Percentiles rank a stretch among this genome's conserved stretches.
Evolutionary conservation across 2,113 vertebrate genomes (phyloP).

Genomic region (Mesoclemmys tuberculata): DNA sequence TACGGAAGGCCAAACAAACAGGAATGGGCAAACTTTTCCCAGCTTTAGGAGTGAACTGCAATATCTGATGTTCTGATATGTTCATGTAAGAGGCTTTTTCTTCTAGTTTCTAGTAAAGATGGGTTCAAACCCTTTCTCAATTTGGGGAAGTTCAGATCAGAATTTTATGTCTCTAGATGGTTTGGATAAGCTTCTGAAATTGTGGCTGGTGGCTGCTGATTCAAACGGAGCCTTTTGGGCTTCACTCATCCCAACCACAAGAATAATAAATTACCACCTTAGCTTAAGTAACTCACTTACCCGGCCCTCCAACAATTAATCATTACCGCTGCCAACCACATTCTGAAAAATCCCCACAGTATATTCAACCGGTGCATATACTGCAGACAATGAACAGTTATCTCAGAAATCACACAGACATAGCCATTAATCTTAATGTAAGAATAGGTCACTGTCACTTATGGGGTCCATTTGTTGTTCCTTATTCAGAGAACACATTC

Average conservation of each 20-base stretch:
- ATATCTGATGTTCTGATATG: background rate
- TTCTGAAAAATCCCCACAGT: background rate
- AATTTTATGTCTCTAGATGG: background rate
- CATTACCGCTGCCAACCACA: background rate
- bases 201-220: background rate
- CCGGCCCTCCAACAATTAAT: background rate
- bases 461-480: background rate
- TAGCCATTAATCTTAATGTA: fast-evolving
- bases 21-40: background rate
- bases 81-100: background rate
- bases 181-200: background rate
- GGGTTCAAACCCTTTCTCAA: background rate
- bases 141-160: background rate
- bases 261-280: background rate
- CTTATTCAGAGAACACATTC: background rate
- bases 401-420: background rate
- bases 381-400: background rate
- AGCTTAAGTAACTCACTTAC: background rate
- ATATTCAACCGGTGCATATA: background rate
- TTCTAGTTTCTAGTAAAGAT: background rate
- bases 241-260: background rate
- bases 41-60: background rate
- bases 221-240: background rate
- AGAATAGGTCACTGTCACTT: background rate
- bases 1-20: background rate